phyloP scores from a whole-genome alignment of 2,797 vertebrate genomes.

The Melanotaenia trifasciata region DNA sequence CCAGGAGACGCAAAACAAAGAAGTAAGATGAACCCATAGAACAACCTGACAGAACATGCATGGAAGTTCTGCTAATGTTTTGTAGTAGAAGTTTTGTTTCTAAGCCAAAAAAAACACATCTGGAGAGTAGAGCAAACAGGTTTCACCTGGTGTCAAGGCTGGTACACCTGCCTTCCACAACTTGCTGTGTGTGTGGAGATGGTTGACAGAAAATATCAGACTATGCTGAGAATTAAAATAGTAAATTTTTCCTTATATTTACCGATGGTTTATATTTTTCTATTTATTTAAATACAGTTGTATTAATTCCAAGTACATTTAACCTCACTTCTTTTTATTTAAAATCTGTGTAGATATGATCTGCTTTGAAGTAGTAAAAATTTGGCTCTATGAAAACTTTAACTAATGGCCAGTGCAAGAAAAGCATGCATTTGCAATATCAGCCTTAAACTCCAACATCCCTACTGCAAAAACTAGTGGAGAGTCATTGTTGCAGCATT shows the following conservation, averaged over 20 bases:
- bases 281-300: neutral
- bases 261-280: neutral
- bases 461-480: neutral
- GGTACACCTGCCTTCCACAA: neutral
- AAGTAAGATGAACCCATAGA: neutral
- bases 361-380: neutral
- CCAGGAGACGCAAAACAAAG: neutral
- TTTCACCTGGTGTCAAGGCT: neutral
- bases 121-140: neutral
- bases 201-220: neutral
- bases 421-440: conserved; percentile 1
- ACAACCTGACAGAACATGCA: neutral
- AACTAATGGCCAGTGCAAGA: neutral
- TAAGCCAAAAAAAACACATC: neutral
- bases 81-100: neutral
- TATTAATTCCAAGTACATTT: neutral
- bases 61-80: neutral
- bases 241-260: neutral
- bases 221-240: neutral
- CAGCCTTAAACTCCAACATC: neutral
- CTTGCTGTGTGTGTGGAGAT: neutral
- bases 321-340: neutral
- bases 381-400: neutral
- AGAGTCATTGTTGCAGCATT: conserved; percentile 23
- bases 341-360: neutral